Evolutionary conservation across 2,888 invertebrate genomes (phyloP), one percentile per base, ranked within the genome.

Genomic region (Microctonus aethiopoides): DNA sequence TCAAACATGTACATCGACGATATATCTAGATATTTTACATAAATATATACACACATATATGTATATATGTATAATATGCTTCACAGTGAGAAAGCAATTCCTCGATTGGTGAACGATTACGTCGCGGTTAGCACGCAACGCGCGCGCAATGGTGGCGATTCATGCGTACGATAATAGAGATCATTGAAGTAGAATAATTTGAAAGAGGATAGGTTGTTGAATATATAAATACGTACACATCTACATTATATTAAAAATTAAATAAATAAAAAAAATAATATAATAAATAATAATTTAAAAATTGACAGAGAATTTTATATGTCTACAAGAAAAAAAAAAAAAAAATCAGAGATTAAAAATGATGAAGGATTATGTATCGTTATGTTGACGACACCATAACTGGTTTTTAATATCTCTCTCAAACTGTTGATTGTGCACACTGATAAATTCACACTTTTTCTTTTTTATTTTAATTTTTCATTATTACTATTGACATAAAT

Each of bases 391-490:
- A 70, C 70, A 67, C 70, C 64, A 66, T 70, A 72, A 70, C 72
- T 70, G 70, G 68, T 74, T 74, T 74, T 70, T 70, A 72, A 70
- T 70, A 72, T 67, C 70, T 72, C 57, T 46, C 69, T n/a, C n/a
- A 46, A 46, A 46, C 16, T 16, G 46, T 46, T 46, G 46, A 46
- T 46, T 46, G 46, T 16, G 46, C 46, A 16, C 16, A 16, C 46
- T 46, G 46, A n/a, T 46, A 20, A 46, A 16, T 46, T 46, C 46
- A 16, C 16, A 46, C 16, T 46, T 46, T 4, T 46, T 16, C n/a
- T n/a, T n/a, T n/a, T n/a, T n/a, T n/a, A n/a, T n/a, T n/a, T n/a
- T n/a, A n/a, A n/a, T n/a, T n/a, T n/a, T 39, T 46, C 16, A 46
- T 46, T 46, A 46, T 20, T 7, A 52, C 61, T 56, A 68, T 72